A percentile compares a stretch with the other conserved stretches of the same genome.
Conservation (phyloP, 2,797 vertebrate genomes). For the Catostomus latipinnis region DNA sequence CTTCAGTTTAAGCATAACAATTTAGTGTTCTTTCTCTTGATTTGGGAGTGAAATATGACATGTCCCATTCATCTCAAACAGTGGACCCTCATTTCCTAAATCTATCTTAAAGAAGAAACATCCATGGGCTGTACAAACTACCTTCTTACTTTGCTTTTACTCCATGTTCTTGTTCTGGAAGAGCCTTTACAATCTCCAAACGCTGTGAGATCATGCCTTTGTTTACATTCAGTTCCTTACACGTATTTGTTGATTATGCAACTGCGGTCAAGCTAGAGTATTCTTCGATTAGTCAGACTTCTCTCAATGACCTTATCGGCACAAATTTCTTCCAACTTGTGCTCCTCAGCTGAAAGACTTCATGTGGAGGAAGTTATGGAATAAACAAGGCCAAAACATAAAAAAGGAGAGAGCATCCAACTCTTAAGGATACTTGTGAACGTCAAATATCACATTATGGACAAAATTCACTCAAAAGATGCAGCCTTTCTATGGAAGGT, state of each 20-base stretch:
- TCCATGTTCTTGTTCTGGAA: slow-evolving; percentile 59
- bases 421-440: slow-evolving; percentile 73
- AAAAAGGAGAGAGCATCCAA: slow-evolving; percentile 60
- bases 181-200: slow-evolving; percentile 70
- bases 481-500: slow-evolving; percentile 78
- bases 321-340: slow-evolving; percentile 17
- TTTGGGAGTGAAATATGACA: neutral
- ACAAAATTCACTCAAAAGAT: slow-evolving; percentile 62
- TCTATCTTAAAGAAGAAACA: slow-evolving; percentile 8
- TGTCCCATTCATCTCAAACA: neutral
- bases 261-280: slow-evolving; percentile 36
- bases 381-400: slow-evolving; percentile 77
- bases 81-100: slow-evolving; percentile 16
- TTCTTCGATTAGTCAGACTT: slow-evolving; percentile 6
- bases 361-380: slow-evolving; percentile 66
- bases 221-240: slow-evolving; percentile 35
- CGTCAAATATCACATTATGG: slow-evolving; percentile 65
- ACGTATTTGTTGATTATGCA: slow-evolving; percentile 27
- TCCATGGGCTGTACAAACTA: neutral
- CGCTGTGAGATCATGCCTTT: slow-evolving; percentile 68
- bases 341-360: slow-evolving; percentile 24
- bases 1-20: too few relatives aligned
- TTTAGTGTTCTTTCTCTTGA: neutral
- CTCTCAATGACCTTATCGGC: slow-evolving; percentile 20
- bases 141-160: slow-evolving; percentile 43